Evolutionary conservation across 2,797 vertebrate genomes (phyloP).

Genomic region (Sebastes steindachneri): DNA sequence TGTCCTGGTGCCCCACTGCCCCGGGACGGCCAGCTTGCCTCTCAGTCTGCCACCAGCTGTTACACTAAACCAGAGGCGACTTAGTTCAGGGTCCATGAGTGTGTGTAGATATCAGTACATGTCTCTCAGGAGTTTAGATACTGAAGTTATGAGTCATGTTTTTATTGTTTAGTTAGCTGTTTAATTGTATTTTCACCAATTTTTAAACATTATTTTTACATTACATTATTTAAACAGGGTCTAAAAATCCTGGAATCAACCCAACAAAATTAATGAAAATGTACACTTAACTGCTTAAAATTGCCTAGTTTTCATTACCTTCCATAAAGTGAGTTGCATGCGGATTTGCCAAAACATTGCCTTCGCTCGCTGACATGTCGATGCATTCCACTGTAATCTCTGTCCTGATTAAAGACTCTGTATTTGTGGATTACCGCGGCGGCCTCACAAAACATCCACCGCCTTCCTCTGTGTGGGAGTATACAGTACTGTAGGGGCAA

Average conservation of each 20-base stretch:
- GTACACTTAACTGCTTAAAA: not conserved
- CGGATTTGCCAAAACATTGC: not conserved
- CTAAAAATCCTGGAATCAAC: not conserved
- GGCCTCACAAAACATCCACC: slow-evolving; percentile 49
- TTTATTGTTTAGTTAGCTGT: not conserved
- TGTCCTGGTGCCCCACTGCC: slow-evolving; percentile 49
- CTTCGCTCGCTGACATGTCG: slow-evolving; percentile 22
- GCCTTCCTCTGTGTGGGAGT: slow-evolving; percentile 37
- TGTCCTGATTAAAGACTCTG: slow-evolving; percentile 61
- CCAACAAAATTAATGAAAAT: not conserved
- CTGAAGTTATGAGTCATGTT: not conserved
- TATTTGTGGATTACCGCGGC: slow-evolving; percentile 61
- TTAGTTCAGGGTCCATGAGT: slow-evolving; percentile 1
- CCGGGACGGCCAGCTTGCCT: slow-evolving; percentile 33
- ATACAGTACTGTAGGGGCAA: slow-evolving; percentile 1
- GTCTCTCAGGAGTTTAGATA: slow-evolving; percentile 6
- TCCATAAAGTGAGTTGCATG: slow-evolving; percentile 2
- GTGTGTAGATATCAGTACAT: slow-evolving; percentile 3
- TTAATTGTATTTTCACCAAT: not conserved
- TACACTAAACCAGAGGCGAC: slow-evolving; percentile 42
- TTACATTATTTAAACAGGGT: not conserved
- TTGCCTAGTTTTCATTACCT: not conserved
- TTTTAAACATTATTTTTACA: too few species aligned
- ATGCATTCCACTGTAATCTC: slow-evolving; percentile 64
- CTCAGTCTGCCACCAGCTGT: slow-evolving; percentile 64